A percentile compares a stretch with the other conserved stretches of the same genome.
phyloP scores from a whole-genome alignment of 1,140 invertebrate species.

The Diploscapter pachys region DNA sequence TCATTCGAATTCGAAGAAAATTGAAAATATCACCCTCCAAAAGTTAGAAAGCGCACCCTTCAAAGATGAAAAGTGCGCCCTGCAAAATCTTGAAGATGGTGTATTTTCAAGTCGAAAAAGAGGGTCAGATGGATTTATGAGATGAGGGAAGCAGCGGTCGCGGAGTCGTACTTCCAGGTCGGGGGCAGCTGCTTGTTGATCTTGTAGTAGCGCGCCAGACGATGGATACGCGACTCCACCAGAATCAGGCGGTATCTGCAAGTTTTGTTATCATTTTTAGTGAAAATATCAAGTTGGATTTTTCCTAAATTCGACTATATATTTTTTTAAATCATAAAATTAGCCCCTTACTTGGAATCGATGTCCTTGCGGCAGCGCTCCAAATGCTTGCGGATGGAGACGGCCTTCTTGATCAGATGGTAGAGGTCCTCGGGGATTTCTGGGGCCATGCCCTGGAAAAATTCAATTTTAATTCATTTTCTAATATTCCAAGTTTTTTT shows the following conservation, averaged over 20 bases:
- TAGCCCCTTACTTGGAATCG: slow-evolving; percentile 77
- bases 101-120: slow-evolving; percentile 10
- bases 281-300: too few species aligned
- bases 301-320: too few species aligned
- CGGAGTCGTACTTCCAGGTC: slow-evolving; percentile 98
- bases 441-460: slow-evolving; percentile 80
- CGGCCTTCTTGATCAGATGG: slow-evolving; percentile 97
- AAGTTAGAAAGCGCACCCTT: neutral
- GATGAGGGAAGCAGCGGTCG: slow-evolving; percentile 92
- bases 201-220: slow-evolving; percentile 96
- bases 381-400: slow-evolving; percentile 96
- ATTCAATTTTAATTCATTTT: slow-evolving; percentile 14
- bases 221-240: slow-evolving; percentile 95
- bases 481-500: slow-evolving; percentile 18
- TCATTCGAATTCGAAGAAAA: slow-evolving; percentile 1
- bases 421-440: slow-evolving; percentile 96
- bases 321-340: too few species aligned
- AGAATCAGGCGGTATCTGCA: slow-evolving; percentile 80
- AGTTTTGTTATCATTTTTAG: too few species aligned
- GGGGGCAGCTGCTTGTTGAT: slow-evolving; percentile 87
- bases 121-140: slow-evolving; percentile 70
- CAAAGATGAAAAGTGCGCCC: too few species aligned
- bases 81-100: neutral
- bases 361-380: slow-evolving; percentile 87
- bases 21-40: slow-evolving; percentile 1